Percentiles rank a stretch among this genome's conserved stretches.
Conservation (phyloP, 2,797 vertebrate species). For the Gymnoscopelus braueri region DNA sequence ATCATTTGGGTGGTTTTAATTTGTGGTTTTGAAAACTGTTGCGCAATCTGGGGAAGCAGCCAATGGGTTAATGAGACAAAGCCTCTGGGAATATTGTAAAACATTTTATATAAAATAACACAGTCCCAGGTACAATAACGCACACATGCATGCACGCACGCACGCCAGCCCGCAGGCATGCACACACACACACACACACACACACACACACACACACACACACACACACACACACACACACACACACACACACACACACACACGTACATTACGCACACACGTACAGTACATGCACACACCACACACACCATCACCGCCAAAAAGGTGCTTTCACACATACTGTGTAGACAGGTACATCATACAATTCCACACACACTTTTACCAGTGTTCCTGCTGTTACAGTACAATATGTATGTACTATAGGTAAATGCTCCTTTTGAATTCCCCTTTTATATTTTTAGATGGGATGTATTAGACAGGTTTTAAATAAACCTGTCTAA, state of each 20-base stretch:
- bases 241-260: background rate
- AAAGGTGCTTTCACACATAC: background rate
- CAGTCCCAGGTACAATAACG: too few species aligned
- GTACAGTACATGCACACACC: background rate
- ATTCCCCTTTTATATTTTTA: slow-evolving; percentile 2
- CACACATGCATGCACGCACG: background rate
- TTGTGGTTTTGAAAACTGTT: too few species aligned
- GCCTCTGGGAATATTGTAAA: too few species aligned
- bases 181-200: background rate
- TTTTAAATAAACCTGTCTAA: too few species aligned
- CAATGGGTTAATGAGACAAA: too few species aligned
- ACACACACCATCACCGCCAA: background rate
- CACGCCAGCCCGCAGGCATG: background rate
- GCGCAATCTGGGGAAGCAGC: too few species aligned
- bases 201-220: background rate
- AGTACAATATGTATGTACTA: slow-evolving; percentile 17
- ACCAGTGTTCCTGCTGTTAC: slow-evolving; percentile 12
- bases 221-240: background rate
- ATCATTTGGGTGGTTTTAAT: too few species aligned
- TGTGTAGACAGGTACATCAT: background rate
- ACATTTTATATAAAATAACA: too few species aligned
- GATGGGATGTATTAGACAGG: too few species aligned
- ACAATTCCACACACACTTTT: slow-evolving; percentile 4
- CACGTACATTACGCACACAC: background rate
- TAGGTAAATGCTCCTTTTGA: slow-evolving; percentile 45